phyloP scores from a whole-genome alignment of 1,140 invertebrate genomes.

The Maniola jurtina region DNA sequence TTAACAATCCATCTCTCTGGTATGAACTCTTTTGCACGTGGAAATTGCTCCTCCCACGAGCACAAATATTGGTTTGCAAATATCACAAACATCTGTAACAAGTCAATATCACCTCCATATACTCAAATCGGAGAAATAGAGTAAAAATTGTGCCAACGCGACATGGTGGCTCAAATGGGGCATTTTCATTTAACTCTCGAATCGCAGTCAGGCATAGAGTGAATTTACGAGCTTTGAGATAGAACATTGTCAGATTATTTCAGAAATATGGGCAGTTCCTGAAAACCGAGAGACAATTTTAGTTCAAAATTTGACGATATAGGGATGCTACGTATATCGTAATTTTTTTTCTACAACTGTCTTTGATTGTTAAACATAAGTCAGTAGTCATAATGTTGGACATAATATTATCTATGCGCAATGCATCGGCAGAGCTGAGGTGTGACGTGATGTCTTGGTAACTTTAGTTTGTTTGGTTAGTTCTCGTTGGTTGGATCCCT shows the following conservation, averaged over 20 bases:
- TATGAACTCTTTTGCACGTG: conserved; percentile 75
- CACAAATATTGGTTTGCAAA: conserved; percentile 69
- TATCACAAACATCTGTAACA: conserved; percentile 43
- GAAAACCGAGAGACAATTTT: too few relatives aligned
- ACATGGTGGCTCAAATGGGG: background rate
- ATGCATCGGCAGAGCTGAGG: too few relatives aligned
- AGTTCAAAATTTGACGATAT: too few relatives aligned
- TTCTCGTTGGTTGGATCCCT: too few relatives aligned
- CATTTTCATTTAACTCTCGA: background rate
- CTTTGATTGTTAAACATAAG: too few relatives aligned
- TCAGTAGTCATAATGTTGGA: too few relatives aligned
- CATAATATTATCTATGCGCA: too few relatives aligned
- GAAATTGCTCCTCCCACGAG: conserved; percentile 72
- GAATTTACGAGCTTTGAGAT: background rate
- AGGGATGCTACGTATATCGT: too few relatives aligned
- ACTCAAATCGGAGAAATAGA: background rate
- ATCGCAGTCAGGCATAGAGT: background rate
- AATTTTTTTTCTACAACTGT: too few relatives aligned
- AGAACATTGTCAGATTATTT: background rate
- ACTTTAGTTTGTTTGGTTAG: too few relatives aligned
- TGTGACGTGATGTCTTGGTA: too few relatives aligned
- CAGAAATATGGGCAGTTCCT: background rate
- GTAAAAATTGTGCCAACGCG: background rate
- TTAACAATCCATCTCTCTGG: conserved; percentile 80
- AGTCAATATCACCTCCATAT: background rate